phyloP scores from a whole-genome alignment of 2,113 vertebrate genomes.

The Poicephalus meyeri region DNA sequence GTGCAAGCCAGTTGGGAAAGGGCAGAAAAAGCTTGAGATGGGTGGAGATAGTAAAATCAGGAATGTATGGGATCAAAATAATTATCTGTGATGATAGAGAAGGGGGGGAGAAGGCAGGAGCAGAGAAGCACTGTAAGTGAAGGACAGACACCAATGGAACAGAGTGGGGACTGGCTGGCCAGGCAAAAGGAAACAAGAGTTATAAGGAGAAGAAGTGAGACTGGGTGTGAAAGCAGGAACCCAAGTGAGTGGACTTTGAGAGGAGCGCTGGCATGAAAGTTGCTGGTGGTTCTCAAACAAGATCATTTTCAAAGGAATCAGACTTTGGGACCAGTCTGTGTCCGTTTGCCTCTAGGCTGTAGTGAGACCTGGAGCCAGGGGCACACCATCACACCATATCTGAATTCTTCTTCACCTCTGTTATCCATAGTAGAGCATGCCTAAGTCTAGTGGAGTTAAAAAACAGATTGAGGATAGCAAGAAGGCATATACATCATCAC shows the following conservation, averaged over 20 bases:
- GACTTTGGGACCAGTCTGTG: background rate
- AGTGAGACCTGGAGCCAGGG: background rate
- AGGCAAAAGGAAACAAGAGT: background rate
- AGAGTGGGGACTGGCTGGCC: background rate
- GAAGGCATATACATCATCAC: background rate
- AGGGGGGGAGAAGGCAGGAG: background rate
- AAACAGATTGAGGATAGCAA: background rate
- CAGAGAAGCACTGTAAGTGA: background rate
- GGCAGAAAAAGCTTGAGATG: background rate
- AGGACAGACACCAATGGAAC: background rate
- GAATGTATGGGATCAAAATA: background rate
- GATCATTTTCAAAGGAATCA: background rate
- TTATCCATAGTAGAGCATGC: background rate
- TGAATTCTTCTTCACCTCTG: background rate
- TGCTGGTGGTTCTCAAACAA: background rate
- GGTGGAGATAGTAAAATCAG: background rate
- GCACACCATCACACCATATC: fast-evolving
- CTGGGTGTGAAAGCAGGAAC: background rate
- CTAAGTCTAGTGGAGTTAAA: background rate
- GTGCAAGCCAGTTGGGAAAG: background rate
- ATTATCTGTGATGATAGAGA: background rate
- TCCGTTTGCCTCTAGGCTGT: background rate
- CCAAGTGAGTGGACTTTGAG: background rate
- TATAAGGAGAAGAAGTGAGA: background rate
- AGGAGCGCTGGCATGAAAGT: background rate